A percentile compares a stretch with the other conserved stretches of the same genome.
Conservation (phyloP, 1,140 invertebrate genomes). For the Drosophila lini region DNA sequence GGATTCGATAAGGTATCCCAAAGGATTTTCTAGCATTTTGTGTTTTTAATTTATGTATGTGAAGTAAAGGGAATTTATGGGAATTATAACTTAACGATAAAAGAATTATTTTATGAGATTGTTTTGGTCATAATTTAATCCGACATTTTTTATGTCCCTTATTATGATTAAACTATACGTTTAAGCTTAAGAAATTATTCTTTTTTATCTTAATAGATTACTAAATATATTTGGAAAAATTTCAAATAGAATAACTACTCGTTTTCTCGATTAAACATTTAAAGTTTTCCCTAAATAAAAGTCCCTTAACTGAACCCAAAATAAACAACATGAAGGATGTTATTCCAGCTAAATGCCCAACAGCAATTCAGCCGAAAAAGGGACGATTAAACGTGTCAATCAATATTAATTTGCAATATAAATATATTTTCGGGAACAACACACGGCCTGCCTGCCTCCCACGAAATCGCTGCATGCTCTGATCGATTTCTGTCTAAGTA, state of each 20-base stretch:
- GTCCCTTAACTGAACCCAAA: neutral
- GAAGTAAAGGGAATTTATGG: neutral
- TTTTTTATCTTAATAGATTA: neutral
- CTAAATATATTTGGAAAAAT: too few species aligned
- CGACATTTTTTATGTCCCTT: neutral
- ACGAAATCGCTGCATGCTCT: slow-evolving; percentile 49
- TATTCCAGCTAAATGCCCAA: neutral
- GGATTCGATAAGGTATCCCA: slow-evolving; percentile 1
- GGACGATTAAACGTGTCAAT: slow-evolving; percentile 6
- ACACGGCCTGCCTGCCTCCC: neutral
- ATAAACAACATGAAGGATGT: neutral
- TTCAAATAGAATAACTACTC: neutral
- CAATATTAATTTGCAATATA: slow-evolving; percentile 21
- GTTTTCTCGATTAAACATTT: neutral
- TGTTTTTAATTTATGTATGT: neutral
- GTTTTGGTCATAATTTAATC: neutral
- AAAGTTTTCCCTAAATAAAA: neutral
- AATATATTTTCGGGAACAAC: neutral
- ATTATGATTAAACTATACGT: too few species aligned
- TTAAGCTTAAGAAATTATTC: too few species aligned
- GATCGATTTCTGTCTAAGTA: slow-evolving; percentile 61
- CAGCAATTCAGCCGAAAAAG: neutral
- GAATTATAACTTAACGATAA: neutral
- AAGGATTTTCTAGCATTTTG: neutral
- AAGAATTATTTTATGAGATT: neutral